Conservation (phyloP, 2,113 vertebrate species). For the Elanus axillaris region DNA sequence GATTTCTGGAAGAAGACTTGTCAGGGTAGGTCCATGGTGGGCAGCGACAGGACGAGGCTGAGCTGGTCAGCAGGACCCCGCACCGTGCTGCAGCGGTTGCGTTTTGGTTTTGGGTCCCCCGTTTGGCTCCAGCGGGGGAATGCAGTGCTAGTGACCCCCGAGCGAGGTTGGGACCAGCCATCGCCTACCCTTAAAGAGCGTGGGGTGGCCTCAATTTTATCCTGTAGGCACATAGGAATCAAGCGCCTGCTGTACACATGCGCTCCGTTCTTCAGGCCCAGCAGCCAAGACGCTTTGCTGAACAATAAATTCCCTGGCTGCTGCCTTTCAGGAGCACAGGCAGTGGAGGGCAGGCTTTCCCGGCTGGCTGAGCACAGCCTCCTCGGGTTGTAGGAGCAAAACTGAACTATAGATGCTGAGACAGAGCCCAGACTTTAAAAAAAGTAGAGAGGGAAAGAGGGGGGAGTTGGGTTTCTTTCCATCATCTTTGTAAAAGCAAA, state of each 20-base stretch:
- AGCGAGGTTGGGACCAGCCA: not conserved
- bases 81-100: rapidly evolving
- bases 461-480: not conserved
- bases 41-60: rapidly evolving
- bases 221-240: not conserved
- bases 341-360: not conserved
- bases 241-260: not conserved
- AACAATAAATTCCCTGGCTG: not conserved
- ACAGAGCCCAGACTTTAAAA: too few species aligned
- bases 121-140: not conserved
- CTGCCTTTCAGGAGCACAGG: not conserved
- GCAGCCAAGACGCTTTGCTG: too few species aligned
- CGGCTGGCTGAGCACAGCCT: not conserved
- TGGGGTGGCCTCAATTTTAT: rapidly evolving
- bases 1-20: not conserved
- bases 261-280: not conserved
- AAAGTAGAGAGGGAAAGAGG: rapidly evolving
- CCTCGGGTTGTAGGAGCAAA: rapidly evolving
- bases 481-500: not conserved
- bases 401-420: not conserved
- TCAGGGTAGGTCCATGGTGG: not conserved
- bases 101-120: not conserved
- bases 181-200: rapidly evolving
- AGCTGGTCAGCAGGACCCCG: not conserved
- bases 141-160: rapidly evolving